Conservation (phyloP, 2,797 vertebrate genomes). For the Pelodytes ibericus region DNA sequence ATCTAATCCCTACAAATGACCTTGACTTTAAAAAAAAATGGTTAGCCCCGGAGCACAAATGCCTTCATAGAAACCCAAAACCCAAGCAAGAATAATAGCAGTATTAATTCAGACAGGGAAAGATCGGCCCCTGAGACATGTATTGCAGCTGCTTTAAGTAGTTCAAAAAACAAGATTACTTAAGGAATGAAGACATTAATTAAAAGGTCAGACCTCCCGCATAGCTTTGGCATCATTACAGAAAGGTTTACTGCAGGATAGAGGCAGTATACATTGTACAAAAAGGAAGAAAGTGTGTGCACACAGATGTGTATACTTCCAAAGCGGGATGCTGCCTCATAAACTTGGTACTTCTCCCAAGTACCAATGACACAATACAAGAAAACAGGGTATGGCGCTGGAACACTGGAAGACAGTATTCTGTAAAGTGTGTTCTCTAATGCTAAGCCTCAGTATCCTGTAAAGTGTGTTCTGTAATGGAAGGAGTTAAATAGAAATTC, state of each 20-base stretch:
- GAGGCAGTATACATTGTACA: not conserved
- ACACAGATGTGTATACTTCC: too few species aligned
- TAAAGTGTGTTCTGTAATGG: too few species aligned
- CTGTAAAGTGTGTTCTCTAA: too few species aligned
- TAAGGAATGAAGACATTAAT: constrained; percentile 46
- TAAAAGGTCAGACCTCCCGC: constrained; percentile 47
- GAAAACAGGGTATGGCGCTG: too few species aligned
- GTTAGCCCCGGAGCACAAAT: constrained; percentile 21
- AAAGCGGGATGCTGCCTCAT: too few species aligned
- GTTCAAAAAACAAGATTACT: constrained; percentile 44
- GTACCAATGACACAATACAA: too few species aligned
- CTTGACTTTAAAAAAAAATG: not conserved
- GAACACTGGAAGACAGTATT: too few species aligned
- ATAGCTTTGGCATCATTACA: constrained; percentile 7
- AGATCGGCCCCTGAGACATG: constrained; percentile 47
- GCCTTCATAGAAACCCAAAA: constrained; percentile 67
- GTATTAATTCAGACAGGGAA: constrained; percentile 72
- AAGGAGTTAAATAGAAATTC: too few species aligned
- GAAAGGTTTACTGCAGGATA: not conserved
- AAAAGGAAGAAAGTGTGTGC: too few species aligned
- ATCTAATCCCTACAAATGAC: constrained; percentile 11
- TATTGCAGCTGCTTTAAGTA: constrained; percentile 22
- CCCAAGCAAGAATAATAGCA: constrained; percentile 66
- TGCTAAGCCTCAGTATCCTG: too few species aligned
- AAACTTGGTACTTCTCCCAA: too few species aligned